Percentiles rank a stretch among this genome's conserved stretches.
Conservation (phyloP, 2,888 invertebrate genomes). For the Melipona bicolor region DNA sequence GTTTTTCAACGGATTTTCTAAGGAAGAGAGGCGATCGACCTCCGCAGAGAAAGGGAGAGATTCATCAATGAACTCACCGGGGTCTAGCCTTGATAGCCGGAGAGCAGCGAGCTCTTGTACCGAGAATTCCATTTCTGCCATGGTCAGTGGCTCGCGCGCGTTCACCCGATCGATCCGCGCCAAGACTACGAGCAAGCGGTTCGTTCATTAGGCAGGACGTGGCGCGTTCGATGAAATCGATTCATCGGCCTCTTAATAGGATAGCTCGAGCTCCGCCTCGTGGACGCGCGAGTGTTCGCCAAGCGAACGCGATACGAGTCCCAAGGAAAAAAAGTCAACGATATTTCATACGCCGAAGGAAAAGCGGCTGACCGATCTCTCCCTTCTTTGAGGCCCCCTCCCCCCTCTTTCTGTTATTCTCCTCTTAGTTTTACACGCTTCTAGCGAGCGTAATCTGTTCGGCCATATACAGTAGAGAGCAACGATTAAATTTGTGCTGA, state of each 20-base stretch:
- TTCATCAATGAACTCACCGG: constrained; percentile 64
- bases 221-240: constrained; percentile 61
- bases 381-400: neutral
- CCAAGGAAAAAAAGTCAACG: constrained; percentile 19
- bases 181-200: neutral
- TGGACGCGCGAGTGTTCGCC: constrained; percentile 14
- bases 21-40: constrained; percentile 59
- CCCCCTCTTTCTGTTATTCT: neutral
- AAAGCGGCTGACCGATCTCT: constrained; percentile 10
- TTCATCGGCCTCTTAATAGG: constrained; percentile 58
- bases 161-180: constrained; percentile 31
- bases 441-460: neutral
- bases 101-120: constrained; percentile 37
- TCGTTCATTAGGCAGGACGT: constrained; percentile 52
- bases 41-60: constrained; percentile 41
- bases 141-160: constrained; percentile 9
- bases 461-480: neutral
- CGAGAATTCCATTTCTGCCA: constrained; percentile 55
- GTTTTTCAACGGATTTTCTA: constrained; percentile 54
- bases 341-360: constrained; percentile 23
- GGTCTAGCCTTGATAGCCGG: constrained; percentile 29
- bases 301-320: constrained; percentile 17
- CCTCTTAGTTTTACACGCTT: neutral
- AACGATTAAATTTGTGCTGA: neutral
- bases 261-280: constrained; percentile 29